Base-by-base conservation (phyloP, 1,140 invertebrate species). In the Psilanteris sp. region DNA sequence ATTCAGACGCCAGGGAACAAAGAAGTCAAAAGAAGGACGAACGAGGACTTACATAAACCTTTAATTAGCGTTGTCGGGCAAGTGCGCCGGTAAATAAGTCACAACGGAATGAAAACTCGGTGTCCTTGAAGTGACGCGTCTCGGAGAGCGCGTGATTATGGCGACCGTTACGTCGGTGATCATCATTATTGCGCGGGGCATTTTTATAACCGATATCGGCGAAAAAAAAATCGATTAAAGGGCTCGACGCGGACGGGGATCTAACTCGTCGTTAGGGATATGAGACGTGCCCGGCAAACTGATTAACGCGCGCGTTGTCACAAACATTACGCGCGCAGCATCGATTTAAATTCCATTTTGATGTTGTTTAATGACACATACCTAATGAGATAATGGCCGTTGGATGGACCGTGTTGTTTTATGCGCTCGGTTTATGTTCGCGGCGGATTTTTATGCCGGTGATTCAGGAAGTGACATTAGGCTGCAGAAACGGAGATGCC, bases 21-120 rank as follows among this genome's bases (percentile, higher is more conserved):
- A 64, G 32, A 44, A 59, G 10, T 3, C 26, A 46, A 13, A 61
- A 44, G 14, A 32, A 34, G 37, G 9, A 24, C 14, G 24, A 7
- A 7, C 13, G 22, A 31, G 13, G 24, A 7, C 36, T 46, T 55
- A 77, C 55, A 72, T 74, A 77, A 77, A 70, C 64, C 76, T 54
- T 74, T 67, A 77, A 82, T 82, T 80, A 70, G 72, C 44, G 64
- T 78, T 72, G 20, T 26, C 13, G 50, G 44, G 32, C 61, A 29
- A 71, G 16, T 24, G 50, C 59, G 15, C 50, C 44, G 34, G 71
- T 72, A 79, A 79, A 78, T 78, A 66, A 71, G 72, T 41, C 75
- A 66, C 67, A 39, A 24, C 44, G 59, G 31, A 61, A 77, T 66
- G 71, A 76, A 67, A 80, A 76, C 50, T 48, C 57, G 78, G 64